Conservation (phyloP, 1,140 invertebrate genomes). For the Sipha flava region DNA sequence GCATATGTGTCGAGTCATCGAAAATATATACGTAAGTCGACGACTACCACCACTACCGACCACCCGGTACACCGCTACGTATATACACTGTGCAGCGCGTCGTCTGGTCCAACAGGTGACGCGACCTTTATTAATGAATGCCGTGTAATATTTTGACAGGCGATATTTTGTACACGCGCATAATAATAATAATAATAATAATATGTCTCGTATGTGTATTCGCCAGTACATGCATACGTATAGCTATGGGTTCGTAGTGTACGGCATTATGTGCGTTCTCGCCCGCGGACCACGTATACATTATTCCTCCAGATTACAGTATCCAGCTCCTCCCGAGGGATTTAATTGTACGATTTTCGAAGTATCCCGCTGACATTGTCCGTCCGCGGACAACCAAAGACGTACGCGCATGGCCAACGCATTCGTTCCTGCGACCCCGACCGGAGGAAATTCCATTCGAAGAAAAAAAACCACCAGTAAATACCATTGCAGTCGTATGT, state of each 20-base stretch:
- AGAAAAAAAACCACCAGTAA: neutral
- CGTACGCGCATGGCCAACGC: neutral
- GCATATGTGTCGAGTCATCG: neutral
- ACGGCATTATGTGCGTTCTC: too few species aligned
- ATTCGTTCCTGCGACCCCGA: neutral
- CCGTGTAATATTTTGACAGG: constrained; percentile 31
- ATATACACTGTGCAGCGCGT: neutral
- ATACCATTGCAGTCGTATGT: too few species aligned
- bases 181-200: too few species aligned
- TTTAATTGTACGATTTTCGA: neutral
- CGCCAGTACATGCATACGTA: too few species aligned
- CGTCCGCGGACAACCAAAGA: neutral
- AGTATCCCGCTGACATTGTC: neutral
- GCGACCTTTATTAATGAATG: constrained; percentile 30
- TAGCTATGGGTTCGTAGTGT: too few species aligned
- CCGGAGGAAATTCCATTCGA: neutral
- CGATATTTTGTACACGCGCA: constrained; percentile 22
- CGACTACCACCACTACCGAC: neutral
- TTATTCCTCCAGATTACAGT: neutral
- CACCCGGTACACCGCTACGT: constrained; percentile 15
- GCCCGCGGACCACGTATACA: neutral
- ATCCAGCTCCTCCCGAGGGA: neutral
- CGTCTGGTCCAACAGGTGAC: constrained; percentile 27
- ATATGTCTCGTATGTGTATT: neutral
- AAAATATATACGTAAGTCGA: too few species aligned